Percentiles rank a stretch among this genome's conserved stretches.
Conservation (phyloP, 2,113 vertebrate species). For the Triplophysa tibetana region DNA sequence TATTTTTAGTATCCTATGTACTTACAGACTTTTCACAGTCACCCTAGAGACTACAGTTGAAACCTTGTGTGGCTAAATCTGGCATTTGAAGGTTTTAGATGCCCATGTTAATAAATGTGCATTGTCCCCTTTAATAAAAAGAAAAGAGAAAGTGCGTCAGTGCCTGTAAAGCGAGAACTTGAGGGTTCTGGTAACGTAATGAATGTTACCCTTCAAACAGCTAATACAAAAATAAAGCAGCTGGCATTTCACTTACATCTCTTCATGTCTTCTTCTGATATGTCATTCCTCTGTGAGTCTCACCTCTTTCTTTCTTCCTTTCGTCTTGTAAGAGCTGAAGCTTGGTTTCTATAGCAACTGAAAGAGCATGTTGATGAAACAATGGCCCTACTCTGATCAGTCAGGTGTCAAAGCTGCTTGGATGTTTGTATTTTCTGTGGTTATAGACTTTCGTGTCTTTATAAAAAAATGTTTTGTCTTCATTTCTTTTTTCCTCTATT, state of each 20-base stretch:
- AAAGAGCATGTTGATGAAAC: conserved; percentile 47
- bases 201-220: background rate
- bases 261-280: conserved; percentile 22
- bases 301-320: conserved; percentile 30
- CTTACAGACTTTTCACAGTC: no score
- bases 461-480: no score
- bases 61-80: no score
- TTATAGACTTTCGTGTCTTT: background rate
- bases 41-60: no score
- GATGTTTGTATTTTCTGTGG: conserved; percentile 18
- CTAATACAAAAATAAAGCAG: background rate
- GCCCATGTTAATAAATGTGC: no score
- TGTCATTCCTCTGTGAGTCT: background rate
- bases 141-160: no score
- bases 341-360: conserved; percentile 69
- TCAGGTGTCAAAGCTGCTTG: conserved; percentile 19
- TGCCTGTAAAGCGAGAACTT: background rate
- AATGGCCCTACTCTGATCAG: conserved; percentile 53
- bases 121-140: no score
- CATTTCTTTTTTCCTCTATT: background rate
- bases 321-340: conserved; percentile 50
- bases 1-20: no score
- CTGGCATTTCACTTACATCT: conserved; percentile 6
- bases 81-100: no score
- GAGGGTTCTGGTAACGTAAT: background rate